Conservation (phyloP, 2,888 invertebrate species). For the Pammene aurita region DNA sequence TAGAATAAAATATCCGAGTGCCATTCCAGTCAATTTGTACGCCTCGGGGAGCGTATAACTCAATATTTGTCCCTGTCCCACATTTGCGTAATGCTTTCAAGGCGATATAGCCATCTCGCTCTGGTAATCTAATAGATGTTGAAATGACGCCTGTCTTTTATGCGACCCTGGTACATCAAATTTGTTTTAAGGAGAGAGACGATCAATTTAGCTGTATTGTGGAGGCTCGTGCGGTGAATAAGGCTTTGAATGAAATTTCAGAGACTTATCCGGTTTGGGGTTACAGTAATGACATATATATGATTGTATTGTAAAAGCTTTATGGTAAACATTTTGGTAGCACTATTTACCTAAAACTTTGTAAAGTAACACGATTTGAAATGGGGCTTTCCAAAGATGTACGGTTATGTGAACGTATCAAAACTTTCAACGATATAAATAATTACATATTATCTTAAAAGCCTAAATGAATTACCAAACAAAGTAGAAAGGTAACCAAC, state of each 20-base stretch:
- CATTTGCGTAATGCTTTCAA: constrained; percentile 33
- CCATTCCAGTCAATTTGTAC: constrained; percentile 41
- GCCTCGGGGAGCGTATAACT: constrained; percentile 34
- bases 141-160: constrained; percentile 34
- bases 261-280: neutral
- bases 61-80: constrained; percentile 37
- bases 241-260: neutral
- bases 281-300: neutral
- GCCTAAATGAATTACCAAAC: too few species aligned
- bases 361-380: too few species aligned
- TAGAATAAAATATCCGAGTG: constrained; percentile 36
- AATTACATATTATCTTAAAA: too few species aligned
- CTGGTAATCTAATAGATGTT: constrained; percentile 40
- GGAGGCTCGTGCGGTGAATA: constrained; percentile 16
- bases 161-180: constrained; percentile 40
- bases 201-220: constrained; percentile 27
- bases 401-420: too few species aligned
- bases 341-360: too few species aligned
- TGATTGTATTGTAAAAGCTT: neutral
- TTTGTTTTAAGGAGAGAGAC: constrained; percentile 37
- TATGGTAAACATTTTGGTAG: too few species aligned
- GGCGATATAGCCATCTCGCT: constrained; percentile 24
- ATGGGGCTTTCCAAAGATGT: too few species aligned
- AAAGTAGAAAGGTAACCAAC: too few species aligned
- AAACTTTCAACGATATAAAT: too few species aligned